Percentiles rank a stretch among this genome's conserved stretches.
These are phyloP conservation scores for Acrocephalus arundinaceus DNA, from an alignment of 2,113 vertebrate genomes.

Conservation along the genomic window DNA sequence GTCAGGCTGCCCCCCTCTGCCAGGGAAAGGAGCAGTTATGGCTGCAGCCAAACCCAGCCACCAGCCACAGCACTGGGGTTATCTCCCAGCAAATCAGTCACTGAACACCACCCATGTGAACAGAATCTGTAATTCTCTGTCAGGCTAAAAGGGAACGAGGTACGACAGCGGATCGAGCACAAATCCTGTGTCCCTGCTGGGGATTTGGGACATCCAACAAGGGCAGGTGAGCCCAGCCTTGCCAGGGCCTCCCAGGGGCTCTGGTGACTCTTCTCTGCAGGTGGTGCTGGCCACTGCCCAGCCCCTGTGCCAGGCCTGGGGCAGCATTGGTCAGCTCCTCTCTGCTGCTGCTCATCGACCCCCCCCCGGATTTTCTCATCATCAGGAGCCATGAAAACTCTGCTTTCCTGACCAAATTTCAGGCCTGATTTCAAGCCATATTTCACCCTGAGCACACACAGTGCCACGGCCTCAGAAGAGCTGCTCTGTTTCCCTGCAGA, in stretches of 20 bases:
- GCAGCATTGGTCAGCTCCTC: background rate
- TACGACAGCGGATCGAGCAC: rapidly evolving
- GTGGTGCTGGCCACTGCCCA: background rate
- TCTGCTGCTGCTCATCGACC: background rate
- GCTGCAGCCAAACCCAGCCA: background rate
- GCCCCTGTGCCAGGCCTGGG: background rate
- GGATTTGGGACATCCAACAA: background rate
- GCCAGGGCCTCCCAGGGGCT: background rate
- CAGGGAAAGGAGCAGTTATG: background rate
- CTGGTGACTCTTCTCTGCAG: background rate
- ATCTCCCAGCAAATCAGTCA: rapidly evolving
- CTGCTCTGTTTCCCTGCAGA: background rate
- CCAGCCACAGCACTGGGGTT: rapidly evolving
- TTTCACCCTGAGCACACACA: background rate
- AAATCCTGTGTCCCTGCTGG: rapidly evolving
- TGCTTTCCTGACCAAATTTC: background rate
- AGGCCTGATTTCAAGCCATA: background rate
- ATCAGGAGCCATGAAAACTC: background rate
- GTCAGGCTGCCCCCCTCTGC: constrained; percentile 90
- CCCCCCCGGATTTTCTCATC: background rate
- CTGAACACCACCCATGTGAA: rapidly evolving
- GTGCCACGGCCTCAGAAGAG: background rate
- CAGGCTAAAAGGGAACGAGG: rapidly evolving
- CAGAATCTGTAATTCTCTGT: rapidly evolving
- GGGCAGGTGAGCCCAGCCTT: background rate